Conservation (phyloP, 2,888 invertebrate species). For the Selenia dentaria region DNA sequence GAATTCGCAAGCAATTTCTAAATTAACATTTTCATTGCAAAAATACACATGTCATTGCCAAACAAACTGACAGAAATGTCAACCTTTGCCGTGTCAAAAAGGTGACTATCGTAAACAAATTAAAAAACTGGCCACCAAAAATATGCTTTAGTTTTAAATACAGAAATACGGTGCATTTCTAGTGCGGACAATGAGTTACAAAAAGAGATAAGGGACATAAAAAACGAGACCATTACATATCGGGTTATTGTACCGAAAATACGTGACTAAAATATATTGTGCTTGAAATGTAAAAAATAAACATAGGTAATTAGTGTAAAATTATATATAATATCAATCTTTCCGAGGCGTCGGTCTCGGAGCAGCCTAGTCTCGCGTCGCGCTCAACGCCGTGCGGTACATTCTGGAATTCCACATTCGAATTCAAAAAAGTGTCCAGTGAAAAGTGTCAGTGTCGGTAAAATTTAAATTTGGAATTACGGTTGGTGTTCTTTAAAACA, state of each 20-base stretch:
- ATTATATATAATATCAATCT: conserved; percentile 64
- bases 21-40: neutral
- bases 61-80: conserved; percentile 28
- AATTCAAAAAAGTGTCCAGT: conserved; percentile 56
- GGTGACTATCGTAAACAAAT: conserved; percentile 24
- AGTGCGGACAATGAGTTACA: neutral
- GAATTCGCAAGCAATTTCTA: conserved; percentile 24
- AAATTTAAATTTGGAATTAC: conserved; percentile 54
- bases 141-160: conserved; percentile 13
- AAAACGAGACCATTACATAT: conserved; percentile 38
- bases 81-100: conserved; percentile 27
- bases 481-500: conserved; percentile 62
- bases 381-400: conserved; percentile 63
- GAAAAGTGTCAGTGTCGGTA: conserved; percentile 65
- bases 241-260: conserved; percentile 51
- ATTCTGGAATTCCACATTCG: conserved; percentile 54
- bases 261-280: conserved; percentile 33
- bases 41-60: conserved; percentile 18
- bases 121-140: conserved; percentile 13
- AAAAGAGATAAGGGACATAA: conserved; percentile 17
- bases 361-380: conserved; percentile 58
- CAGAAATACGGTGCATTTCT: too few relatives aligned
- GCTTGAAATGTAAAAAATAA: conserved; percentile 55
- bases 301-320: conserved; percentile 73
- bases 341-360: conserved; percentile 39